These are phyloP conservation scores for Mormyrops attenuatus DNA, from an alignment of 2,797 vertebrate species.

Conservation along the genomic window DNA sequence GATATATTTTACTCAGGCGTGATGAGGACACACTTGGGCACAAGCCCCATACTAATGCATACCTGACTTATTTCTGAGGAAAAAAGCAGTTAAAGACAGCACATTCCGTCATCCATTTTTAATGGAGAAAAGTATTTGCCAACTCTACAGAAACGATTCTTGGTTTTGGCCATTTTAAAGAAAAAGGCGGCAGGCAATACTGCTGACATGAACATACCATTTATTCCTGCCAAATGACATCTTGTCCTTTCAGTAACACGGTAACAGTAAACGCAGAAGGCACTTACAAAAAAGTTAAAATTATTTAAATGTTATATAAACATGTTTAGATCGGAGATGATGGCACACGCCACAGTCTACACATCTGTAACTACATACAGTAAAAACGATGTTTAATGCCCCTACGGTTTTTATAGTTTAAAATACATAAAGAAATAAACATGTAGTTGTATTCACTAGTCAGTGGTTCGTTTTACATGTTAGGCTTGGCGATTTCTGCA, in stretches of 20 bases:
- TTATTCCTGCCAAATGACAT: conserved; percentile 39
- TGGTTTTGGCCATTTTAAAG: not conserved
- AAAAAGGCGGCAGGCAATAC: not conserved
- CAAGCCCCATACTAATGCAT: not conserved
- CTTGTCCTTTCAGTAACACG: conserved; percentile 67
- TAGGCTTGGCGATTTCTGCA: conserved; percentile 71
- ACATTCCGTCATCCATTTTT: not conserved
- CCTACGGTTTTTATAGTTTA: conserved; percentile 48
- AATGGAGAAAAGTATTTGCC: not conserved
- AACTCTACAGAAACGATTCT: not conserved
- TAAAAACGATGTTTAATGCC: conserved; percentile 62
- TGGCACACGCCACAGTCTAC: conserved; percentile 67
- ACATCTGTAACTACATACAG: conserved; percentile 65
- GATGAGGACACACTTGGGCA: not conserved
- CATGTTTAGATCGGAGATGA: conserved; percentile 61
- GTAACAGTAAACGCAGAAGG: conserved; percentile 83
- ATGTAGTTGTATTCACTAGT: conserved; percentile 64
- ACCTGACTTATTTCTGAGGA: not conserved
- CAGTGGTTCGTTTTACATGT: conserved; percentile 64
- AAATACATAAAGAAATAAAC: conserved; percentile 44
- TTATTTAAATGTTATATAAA: conserved; percentile 61
- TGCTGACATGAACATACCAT: conserved; percentile 47
- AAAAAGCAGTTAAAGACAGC: not conserved
- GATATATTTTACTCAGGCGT: not conserved
- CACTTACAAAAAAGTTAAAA: conserved; percentile 93